Evolutionary conservation across 92 coral and sea anemone species (phyloP).

Genomic region (Chrysogorgia sp.): DNA sequence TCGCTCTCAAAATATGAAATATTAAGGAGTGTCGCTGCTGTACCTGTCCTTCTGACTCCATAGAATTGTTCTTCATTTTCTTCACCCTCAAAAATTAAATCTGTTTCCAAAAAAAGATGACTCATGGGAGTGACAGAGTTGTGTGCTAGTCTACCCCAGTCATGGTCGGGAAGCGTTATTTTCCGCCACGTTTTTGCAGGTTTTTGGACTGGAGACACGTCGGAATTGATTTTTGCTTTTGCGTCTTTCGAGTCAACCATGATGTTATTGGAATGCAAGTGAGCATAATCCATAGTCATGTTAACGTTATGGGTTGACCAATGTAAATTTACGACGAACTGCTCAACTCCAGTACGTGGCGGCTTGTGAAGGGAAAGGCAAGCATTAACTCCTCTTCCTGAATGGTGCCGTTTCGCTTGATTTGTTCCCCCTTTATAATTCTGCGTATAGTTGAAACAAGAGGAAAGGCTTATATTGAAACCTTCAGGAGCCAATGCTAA

Average conservation of each 20-base stretch:
- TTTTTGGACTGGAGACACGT: conserved; percentile 69
- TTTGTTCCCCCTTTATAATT: conserved; percentile 57
- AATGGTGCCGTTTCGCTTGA: too few species aligned
- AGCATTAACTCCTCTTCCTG: too few species aligned
- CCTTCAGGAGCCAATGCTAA: conserved; percentile 45
- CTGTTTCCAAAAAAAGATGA: conserved; percentile 64
- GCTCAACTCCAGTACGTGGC: too few species aligned
- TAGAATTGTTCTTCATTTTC: conserved; percentile 5
- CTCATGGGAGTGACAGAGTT: conserved; percentile 73
- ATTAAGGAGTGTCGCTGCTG: conserved; percentile 61
- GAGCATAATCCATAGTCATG: conserved; percentile 51
- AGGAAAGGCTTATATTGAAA: too few species aligned
- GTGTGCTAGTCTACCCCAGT: conserved; percentile 50
- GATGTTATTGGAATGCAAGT: conserved; percentile 11
- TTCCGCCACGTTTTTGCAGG: conserved; percentile 69
- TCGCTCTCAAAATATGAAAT: conserved; percentile 60
- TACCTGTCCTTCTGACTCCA: conserved; percentile 60
- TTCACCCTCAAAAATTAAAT: conserved; percentile 10
- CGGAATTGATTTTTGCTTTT: conserved; percentile 59
- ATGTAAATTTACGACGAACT: conserved; percentile 65
- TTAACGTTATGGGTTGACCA: conserved; percentile 65
- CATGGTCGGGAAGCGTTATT: conserved; percentile 63
- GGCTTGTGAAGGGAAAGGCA: too few species aligned
- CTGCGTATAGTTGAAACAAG: conserved; percentile 72
- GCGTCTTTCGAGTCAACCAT: too few species aligned